Conservation (phyloP, 2,888 invertebrate species). For the Aporophyla nigra region DNA sequence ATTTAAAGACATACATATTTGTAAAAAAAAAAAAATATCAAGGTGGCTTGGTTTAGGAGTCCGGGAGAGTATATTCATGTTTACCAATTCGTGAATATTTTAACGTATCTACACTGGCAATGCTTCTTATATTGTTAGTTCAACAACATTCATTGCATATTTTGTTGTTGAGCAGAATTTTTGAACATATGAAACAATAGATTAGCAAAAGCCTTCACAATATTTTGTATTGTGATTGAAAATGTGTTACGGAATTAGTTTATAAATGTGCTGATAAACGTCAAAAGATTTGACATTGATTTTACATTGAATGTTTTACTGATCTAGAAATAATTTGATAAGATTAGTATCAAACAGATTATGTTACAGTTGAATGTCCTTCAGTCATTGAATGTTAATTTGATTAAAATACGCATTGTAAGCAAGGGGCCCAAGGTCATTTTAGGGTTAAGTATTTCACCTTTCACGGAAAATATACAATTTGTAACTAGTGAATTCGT, state of each 20-base stretch:
- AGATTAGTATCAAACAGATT: neutral
- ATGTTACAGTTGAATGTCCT: slow-evolving; percentile 8
- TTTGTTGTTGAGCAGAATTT: neutral
- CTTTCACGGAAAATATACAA: no score
- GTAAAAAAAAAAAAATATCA: no score
- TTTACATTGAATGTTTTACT: neutral
- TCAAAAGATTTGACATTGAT: slow-evolving; percentile 15
- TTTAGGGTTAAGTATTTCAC: no score
- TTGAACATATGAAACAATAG: no score
- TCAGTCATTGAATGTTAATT: neutral
- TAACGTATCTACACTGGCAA: neutral
- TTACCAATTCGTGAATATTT: neutral
- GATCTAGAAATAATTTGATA: neutral
- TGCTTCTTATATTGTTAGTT: neutral
- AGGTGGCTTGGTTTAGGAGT: no score
- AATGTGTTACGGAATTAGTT: neutral
- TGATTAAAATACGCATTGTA: neutral
- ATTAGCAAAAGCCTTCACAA: neutral
- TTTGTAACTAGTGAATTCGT: no score
- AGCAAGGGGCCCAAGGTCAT: neutral
- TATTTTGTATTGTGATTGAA: neutral
- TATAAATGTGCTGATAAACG: neutral
- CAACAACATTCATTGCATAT: neutral
- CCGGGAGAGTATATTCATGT: no score
- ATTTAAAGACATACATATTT: no score